phyloP scores from a whole-genome alignment of 37 sponge, comb jelly and placozoan genomes.

The Beroe ovata region DNA sequence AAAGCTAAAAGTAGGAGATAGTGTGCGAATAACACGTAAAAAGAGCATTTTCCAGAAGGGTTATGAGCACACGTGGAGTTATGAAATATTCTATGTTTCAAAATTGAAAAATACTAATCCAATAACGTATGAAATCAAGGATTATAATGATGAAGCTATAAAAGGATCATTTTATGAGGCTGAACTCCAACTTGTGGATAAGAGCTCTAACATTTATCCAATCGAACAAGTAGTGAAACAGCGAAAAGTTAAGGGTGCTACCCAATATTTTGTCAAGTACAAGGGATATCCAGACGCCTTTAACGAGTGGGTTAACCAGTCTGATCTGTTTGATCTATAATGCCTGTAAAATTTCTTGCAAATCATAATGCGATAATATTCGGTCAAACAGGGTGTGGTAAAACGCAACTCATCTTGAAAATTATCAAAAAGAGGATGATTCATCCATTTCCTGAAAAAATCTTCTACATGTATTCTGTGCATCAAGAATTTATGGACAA shows the following conservation, averaged over 20 bases:
- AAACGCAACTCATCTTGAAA: constrained; percentile 7
- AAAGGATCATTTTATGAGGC: background rate
- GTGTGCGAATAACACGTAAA: constrained; percentile 4
- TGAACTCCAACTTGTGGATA: constrained; percentile 18
- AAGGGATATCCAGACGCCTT: constrained; percentile 17
- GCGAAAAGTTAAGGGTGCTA: background rate
- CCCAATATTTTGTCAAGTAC: constrained; percentile 19
- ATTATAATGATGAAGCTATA: background rate
- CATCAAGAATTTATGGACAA: constrained; percentile 20
- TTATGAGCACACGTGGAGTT: constrained; percentile 10
- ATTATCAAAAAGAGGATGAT: background rate
- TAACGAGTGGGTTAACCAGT: constrained; percentile 12
- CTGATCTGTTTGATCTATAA: background rate
- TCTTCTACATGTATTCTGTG: constrained; percentile 36
- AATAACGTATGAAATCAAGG: background rate
- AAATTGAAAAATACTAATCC: background rate
- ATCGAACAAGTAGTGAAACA: background rate
- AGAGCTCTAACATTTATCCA: background rate
- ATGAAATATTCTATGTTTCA: constrained; percentile 22
- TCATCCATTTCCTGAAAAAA: constrained; percentile 14
- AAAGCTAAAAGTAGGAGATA: constrained; percentile 34
- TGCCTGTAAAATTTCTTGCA: constrained; percentile 11
- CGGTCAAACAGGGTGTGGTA: constrained; percentile 17
- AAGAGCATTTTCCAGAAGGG: constrained; percentile 40
- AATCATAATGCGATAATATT: constrained; percentile 17